Percentiles rank a stretch among this genome's conserved stretches.
phyloP scores from a whole-genome alignment of 2,888 invertebrate species.

The Augiades crinisus region DNA sequence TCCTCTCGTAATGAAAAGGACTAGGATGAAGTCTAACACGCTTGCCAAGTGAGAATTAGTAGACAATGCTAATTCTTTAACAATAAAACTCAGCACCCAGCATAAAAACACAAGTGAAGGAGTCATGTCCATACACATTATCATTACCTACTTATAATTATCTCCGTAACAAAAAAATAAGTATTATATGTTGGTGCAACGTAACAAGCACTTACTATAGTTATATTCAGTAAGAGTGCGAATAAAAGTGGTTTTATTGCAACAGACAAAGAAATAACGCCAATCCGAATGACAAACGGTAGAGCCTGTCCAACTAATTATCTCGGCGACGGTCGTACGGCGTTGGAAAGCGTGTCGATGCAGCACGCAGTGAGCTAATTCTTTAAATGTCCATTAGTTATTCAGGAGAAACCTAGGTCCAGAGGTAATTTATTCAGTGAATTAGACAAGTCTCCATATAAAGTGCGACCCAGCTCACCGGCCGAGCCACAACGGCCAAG shows the following conservation, averaged over 20 bases:
- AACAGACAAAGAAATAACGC: slow-evolving; percentile 13
- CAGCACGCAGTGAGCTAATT: slow-evolving; percentile 57
- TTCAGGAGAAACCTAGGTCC: slow-evolving; percentile 71
- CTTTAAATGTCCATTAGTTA: slow-evolving; percentile 66
- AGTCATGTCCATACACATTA: no score
- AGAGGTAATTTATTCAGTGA: slow-evolving; percentile 68
- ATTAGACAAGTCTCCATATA: slow-evolving; percentile 74
- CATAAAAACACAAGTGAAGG: no score
- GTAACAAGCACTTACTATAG: background rate
- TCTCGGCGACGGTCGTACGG: slow-evolving; percentile 30
- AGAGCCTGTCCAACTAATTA: slow-evolving; percentile 26
- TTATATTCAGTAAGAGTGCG: background rate
- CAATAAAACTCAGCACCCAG: no score
- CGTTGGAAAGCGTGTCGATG: slow-evolving; percentile 55
- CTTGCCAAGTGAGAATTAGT: no score
- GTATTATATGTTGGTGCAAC: no score
- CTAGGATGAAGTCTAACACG: no score
- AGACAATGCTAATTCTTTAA: no score
- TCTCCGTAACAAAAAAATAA: no score
- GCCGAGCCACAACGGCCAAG: slow-evolving; percentile 40
- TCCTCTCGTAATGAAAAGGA: no score
- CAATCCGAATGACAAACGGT: slow-evolving; percentile 26
- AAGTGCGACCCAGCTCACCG: slow-evolving; percentile 61
- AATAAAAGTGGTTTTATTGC: background rate
- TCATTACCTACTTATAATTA: no score